These are phyloP conservation scores for Clupea harengus DNA, from an alignment of 2,113 vertebrate species.

Conservation along the genomic window DNA sequence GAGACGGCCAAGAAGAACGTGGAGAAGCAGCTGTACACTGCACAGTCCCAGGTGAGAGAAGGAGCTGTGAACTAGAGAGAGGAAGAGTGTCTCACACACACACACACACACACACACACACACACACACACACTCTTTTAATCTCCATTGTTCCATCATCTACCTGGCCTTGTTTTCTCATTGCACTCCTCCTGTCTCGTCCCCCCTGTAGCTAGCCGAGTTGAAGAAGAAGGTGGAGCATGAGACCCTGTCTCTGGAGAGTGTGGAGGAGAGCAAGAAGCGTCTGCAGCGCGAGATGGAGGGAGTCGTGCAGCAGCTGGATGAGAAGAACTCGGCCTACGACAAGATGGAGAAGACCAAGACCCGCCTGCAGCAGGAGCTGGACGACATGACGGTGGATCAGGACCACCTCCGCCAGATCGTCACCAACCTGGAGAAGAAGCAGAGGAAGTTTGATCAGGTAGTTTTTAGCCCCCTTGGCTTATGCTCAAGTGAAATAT, in stretches of 20 bases:
- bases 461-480: constrained; percentile 58
- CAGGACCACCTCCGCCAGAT: constrained; percentile 89
- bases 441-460: constrained; percentile 99
- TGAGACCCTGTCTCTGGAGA: constrained; percentile 75
- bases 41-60: constrained; percentile 83
- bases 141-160: no score
- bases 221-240: constrained; percentile 92
- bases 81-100: no score
- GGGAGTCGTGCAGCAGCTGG: constrained; percentile 73
- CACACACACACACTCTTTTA: no score
- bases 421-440: constrained; percentile 89
- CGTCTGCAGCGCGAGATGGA: constrained; percentile 88
- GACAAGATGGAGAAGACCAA: constrained; percentile 98
- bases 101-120: no score
- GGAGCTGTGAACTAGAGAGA: background rate
- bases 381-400: constrained; percentile 89
- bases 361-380: constrained; percentile 90
- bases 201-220: constrained; percentile 74
- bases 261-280: constrained; percentile 82
- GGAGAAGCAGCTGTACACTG: constrained; percentile 83
- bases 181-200: background rate
- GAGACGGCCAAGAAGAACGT: constrained; percentile 86
- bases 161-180: background rate
- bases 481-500: no score
- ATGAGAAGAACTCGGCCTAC: constrained; percentile 84